Evolutionary conservation across 2,888 invertebrate species (phyloP).

Genomic region (Morpho achilles): DNA sequence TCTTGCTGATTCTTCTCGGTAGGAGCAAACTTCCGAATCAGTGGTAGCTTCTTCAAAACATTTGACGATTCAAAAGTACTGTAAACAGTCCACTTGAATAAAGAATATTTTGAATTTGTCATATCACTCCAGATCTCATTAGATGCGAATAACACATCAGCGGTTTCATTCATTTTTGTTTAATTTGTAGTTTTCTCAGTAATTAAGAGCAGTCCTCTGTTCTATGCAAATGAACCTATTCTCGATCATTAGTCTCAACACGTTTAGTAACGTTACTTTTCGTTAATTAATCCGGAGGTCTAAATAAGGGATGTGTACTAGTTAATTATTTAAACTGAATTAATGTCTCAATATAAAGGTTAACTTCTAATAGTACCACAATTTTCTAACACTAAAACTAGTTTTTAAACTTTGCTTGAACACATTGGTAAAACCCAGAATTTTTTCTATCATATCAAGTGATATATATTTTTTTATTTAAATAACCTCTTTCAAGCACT

Average conservation of each 20-base stretch:
- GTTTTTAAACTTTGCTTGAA: no score
- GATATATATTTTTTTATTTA: no score
- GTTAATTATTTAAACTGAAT: conserved; percentile 15
- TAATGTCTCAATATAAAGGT: conserved; percentile 13
- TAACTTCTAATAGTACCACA: not conserved
- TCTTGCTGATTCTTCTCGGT: no score
- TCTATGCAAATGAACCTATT: conserved; percentile 76
- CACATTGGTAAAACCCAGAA: no score
- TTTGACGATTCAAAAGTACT: no score
- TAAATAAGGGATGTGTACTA: conserved; percentile 33
- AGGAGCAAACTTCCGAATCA: no score
- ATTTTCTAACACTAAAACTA: not conserved
- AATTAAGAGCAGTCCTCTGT: conserved; percentile 72
- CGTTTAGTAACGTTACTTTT: conserved; percentile 71
- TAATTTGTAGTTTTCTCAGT: conserved; percentile 76
- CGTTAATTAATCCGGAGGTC: conserved; percentile 68
- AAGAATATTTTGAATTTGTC: no score
- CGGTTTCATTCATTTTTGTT: conserved; percentile 57
- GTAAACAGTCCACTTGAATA: no score
- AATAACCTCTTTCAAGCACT: no score
- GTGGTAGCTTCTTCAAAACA: no score
- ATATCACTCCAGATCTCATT: no score
- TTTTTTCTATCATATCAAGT: no score
- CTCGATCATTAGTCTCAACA: conserved; percentile 74
- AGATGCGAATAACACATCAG: not conserved